Percentiles rank a stretch among this genome's conserved stretches.
These are phyloP conservation scores for Campylomormyrus numenius DNA, from an alignment of 2,113 vertebrate genomes.

Conservation along the genomic window DNA sequence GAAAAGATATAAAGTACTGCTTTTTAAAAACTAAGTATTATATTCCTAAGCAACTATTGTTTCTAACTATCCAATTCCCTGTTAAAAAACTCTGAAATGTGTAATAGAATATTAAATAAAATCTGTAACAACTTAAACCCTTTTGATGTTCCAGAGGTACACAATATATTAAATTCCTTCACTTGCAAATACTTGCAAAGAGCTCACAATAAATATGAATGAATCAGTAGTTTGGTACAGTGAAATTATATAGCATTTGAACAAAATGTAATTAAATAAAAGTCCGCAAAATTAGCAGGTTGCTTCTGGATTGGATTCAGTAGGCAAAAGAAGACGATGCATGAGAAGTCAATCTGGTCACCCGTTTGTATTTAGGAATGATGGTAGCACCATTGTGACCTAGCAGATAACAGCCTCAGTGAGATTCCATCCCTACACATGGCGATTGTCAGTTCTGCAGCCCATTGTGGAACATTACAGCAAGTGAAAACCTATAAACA, in stretches of 20 bases:
- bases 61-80: constrained; percentile 5
- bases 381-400: constrained; percentile 41
- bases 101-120: constrained; percentile 38
- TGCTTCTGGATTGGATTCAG: constrained; percentile 22
- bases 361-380: constrained; percentile 23
- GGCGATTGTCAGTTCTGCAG: constrained; percentile 41
- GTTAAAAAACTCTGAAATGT: constrained; percentile 20
- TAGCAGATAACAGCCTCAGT: constrained; percentile 13
- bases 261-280: constrained; percentile 37
- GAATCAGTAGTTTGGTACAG: constrained; percentile 36
- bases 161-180: constrained; percentile 44
- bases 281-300: constrained; percentile 23
- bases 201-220: constrained; percentile 45
- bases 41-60: background rate
- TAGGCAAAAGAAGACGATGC: constrained; percentile 16
- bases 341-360: constrained; percentile 14
- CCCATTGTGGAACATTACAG: constrained; percentile 5
- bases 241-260: constrained; percentile 34
- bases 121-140: constrained; percentile 31
- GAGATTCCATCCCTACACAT: background rate
- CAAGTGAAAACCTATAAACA: constrained; percentile 10
- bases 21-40: constrained; percentile 14
- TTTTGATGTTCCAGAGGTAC: constrained; percentile 41
- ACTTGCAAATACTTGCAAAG: constrained; percentile 13
- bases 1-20: background rate